Evolutionary conservation across 2,113 vertebrate genomes (phyloP).

Genomic region (Verasper variegatus): DNA sequence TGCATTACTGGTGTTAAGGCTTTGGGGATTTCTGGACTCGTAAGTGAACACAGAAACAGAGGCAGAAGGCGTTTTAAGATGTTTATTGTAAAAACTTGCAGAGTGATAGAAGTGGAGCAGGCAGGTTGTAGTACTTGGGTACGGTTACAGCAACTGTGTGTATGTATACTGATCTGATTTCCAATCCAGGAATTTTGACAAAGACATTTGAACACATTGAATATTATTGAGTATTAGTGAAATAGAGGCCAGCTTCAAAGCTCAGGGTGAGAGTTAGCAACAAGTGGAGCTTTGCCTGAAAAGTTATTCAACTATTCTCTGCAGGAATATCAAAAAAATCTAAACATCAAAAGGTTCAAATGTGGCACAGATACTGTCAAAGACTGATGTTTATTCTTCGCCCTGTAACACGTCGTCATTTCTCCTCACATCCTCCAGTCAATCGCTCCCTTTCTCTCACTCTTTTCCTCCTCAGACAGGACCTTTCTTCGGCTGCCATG

Average conservation of each 20-base stretch:
- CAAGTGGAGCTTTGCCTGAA: too few relatives aligned
- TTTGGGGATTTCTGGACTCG: neutral
- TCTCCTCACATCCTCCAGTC: slow-evolving; percentile 41
- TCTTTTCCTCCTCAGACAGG: slow-evolving; percentile 21
- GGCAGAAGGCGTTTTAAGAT: neutral
- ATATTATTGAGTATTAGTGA: too few relatives aligned
- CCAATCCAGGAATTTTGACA: too few relatives aligned
- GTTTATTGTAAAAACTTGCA: neutral
- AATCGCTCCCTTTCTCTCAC: slow-evolving; percentile 20
- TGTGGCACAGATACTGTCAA: slow-evolving; percentile 11
- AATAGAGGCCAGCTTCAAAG: too few relatives aligned
- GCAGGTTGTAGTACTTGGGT: too few relatives aligned
- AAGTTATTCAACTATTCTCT: neutral
- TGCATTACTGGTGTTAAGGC: neutral
- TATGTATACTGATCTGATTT: too few relatives aligned
- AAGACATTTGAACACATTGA: too few relatives aligned
- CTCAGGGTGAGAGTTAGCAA: too few relatives aligned
- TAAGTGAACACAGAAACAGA: neutral
- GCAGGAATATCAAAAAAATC: neutral
- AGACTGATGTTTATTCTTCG: slow-evolving; percentile 34
- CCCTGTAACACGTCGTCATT: slow-evolving; percentile 23
- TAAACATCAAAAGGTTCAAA: slow-evolving; percentile 14
- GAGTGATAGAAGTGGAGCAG: slow-evolving; percentile 3
- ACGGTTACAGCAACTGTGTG: too few relatives aligned
- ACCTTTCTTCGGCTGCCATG: slow-evolving; percentile 41